These are phyloP conservation scores for Neopelma chrysocephalum DNA, from an alignment of 2,797 vertebrate genomes.

Conservation along the genomic window DNA sequence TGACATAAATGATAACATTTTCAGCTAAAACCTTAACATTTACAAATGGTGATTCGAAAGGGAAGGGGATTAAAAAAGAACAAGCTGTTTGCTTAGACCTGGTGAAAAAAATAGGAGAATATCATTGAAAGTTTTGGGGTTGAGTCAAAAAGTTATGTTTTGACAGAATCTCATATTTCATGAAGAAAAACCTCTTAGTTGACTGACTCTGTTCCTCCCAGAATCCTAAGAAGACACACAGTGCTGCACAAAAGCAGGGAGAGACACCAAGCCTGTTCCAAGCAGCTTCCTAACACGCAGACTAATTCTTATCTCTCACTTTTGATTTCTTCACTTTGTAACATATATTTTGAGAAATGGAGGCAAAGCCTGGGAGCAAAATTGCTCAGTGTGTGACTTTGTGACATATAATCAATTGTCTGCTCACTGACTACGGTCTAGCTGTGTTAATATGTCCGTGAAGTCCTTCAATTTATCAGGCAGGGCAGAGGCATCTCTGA, in stretches of 20 bases:
- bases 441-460: slow-evolving; percentile 51
- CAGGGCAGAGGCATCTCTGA: slow-evolving; percentile 25
- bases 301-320: slow-evolving; percentile 6
- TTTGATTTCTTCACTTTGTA: slow-evolving; percentile 45
- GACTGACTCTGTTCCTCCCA: not conserved
- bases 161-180: not conserved
- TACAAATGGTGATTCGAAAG: not conserved
- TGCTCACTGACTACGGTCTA: slow-evolving; percentile 30
- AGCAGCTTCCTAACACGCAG: not conserved
- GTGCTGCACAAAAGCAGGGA: not conserved
- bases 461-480: slow-evolving; percentile 61
- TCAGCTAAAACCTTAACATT: not conserved
- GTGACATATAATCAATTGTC: slow-evolving; percentile 67
- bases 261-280: not conserved
- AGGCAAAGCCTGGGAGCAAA: slow-evolving; percentile 41
- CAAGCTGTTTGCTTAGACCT: not conserved
- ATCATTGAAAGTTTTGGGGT: not conserved
- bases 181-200: not conserved
- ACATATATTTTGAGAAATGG: slow-evolving; percentile 44
- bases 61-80: accelerated
- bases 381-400: slow-evolving; percentile 58
- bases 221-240: not conserved
- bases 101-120: not conserved
- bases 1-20: not conserved
- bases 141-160: not conserved